Conservation (phyloP, 2,113 vertebrate genomes). For the Siniperca chuatsi region DNA sequence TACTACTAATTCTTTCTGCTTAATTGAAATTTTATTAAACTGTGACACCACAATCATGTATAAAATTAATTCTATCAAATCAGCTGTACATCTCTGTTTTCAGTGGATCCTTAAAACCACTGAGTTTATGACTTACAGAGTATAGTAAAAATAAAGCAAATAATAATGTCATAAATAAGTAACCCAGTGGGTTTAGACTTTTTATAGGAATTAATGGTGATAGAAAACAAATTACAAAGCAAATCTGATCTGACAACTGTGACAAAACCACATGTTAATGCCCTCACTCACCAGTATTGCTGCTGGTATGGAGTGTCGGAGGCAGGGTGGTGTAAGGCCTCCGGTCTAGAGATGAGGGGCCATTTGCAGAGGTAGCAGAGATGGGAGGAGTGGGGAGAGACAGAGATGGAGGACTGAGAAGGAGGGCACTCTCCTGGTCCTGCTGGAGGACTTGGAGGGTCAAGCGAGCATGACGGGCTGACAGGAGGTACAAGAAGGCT, state of each 20-base stretch:
- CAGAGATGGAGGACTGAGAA: conserved; percentile 46
- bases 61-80: too few relatives aligned
- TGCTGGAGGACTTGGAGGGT: conserved; percentile 83
- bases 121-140: not conserved
- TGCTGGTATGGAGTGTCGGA: conserved; percentile 50
- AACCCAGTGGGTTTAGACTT: not conserved
- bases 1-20: not conserved
- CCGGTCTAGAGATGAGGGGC: conserved; percentile 55
- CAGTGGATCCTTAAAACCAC: too few relatives aligned
- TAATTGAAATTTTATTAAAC: too few relatives aligned
- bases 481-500: conserved; percentile 91
- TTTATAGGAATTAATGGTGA: not conserved
- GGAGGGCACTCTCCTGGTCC: conserved; percentile 83
- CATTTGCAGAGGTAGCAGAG: conserved; percentile 38
- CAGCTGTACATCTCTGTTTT: too few relatives aligned
- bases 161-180: not conserved
- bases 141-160: not conserved
- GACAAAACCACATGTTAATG: not conserved
- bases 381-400: conserved; percentile 28
- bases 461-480: conserved; percentile 82
- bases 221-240: not conserved
- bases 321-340: conserved; percentile 83
- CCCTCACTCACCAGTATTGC: conserved; percentile 73
- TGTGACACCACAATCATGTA: not conserved
- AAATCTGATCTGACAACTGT: not conserved